These are phyloP conservation scores for Microctonus brassicae DNA, from an alignment of 2,888 invertebrate species.

Conservation along the genomic window DNA sequence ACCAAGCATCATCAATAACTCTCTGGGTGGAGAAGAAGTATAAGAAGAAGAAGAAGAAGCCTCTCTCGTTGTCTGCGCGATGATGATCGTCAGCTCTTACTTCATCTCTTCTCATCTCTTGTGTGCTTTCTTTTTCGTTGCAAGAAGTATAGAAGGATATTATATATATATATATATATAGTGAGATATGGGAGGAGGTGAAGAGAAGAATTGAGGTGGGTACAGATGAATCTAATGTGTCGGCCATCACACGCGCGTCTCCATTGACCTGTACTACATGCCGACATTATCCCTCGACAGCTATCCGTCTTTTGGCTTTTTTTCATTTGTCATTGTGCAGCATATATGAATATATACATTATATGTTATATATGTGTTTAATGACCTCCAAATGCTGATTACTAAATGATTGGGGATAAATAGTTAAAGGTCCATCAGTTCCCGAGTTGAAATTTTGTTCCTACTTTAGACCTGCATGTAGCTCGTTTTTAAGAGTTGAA, in stretches of 20 bases:
- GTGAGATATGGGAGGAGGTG: background rate
- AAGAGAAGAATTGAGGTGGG: background rate
- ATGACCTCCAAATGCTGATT: slow-evolving; percentile 50
- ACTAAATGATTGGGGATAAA: slow-evolving; percentile 59
- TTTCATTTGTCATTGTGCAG: slow-evolving; percentile 55
- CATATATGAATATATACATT: background rate
- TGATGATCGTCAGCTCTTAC: too few relatives aligned
- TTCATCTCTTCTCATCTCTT: slow-evolving; percentile 30
- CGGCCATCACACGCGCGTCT: slow-evolving; percentile 28
- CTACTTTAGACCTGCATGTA: too few relatives aligned
- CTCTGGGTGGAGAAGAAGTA: slow-evolving; percentile 37
- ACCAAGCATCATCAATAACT: slow-evolving; percentile 48
- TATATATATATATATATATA: background rate
- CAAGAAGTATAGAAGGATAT: background rate
- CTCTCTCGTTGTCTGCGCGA: too few relatives aligned
- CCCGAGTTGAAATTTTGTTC: background rate
- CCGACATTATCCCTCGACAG: slow-evolving; percentile 11
- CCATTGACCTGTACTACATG: slow-evolving; percentile 34
- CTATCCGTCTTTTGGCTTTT: background rate
- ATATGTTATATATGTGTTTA: background rate
- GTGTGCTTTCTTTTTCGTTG: slow-evolving; percentile 32
- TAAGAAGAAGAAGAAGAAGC: too few relatives aligned
- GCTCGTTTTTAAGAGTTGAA: too few relatives aligned
- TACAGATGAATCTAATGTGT: slow-evolving; percentile 36
- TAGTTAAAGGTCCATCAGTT: background rate